Base-by-base conservation (phyloP, 2,888 invertebrate genomes). In the Carterocephalus palaemon region DNA sequence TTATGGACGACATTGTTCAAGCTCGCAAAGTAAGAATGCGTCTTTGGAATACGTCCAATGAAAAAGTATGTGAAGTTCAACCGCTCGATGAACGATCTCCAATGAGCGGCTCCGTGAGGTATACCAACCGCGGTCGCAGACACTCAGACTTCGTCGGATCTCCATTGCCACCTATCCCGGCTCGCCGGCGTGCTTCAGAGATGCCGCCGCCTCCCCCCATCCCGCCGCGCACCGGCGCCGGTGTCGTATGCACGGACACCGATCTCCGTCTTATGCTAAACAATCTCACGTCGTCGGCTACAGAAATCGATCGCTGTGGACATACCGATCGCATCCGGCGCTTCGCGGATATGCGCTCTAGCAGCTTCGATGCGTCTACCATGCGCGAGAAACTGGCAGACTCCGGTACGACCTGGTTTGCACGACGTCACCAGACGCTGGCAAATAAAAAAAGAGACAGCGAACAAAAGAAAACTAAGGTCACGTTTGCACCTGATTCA, bases 1-100 rank as follows among this genome's bases (percentile, higher is more conserved):
- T 95, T 55, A 95, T 95, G 95, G 95, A 95, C 61, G 94, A 95
- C 65, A 95, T 95, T 50, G 92, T 95, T 7, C 92, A 92, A 62
- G 93, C 94, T 7, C 89, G 93, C 36, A 95, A 95, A 87, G 90
- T 94, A 0, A 90, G 94, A 48, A 91, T 95, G 90, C 94, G 94
- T 64, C 89, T 95, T 64, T 95, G 94, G 93, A 93, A 92, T 51
- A 94, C 94, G 1, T 92, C 93, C 48, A 93, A 89, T 62, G 92
- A 93, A 70, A 90, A 91, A 42, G 92, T 95, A 6, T 95, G 94
- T 68, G 95, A 95, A 71, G 93, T 95, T 13, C 93, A 94, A 64
- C 92, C 93, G 0, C 74, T 94, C 3, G 93, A 93, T 57, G 94
- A 94, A 53, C 88, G 88, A 49, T 85, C 89, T 49, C 79, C 86